Evolutionary conservation across 2,113 vertebrate genomes (phyloP).

Genomic region (Heterotis niloticus): DNA sequence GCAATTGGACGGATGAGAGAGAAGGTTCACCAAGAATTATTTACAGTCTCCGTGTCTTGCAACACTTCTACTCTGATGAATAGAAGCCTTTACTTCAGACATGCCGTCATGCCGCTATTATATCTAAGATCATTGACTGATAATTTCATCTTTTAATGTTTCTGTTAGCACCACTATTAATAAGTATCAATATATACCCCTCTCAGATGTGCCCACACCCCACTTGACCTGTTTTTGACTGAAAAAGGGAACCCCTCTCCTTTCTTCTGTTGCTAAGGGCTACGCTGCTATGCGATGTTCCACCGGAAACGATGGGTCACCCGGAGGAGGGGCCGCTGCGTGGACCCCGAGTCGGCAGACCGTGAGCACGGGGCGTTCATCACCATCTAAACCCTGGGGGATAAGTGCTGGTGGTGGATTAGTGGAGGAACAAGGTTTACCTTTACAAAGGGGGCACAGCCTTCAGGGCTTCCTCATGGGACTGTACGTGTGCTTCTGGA

Average conservation of each 20-base stretch:
- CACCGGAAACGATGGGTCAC: constrained; percentile 76
- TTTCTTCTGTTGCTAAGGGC: constrained; percentile 52
- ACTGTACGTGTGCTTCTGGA: background rate
- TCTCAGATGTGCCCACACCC: too few relatives aligned
- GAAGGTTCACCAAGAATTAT: too few relatives aligned
- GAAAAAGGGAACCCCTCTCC: background rate
- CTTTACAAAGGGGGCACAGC: background rate
- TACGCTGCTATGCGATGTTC: constrained; percentile 78
- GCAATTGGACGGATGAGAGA: too few relatives aligned
- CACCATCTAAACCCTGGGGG: constrained; percentile 56
- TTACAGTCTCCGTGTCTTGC: too few relatives aligned
- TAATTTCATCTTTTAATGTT: too few relatives aligned
- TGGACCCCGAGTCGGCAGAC: constrained; percentile 66
- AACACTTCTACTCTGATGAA: too few relatives aligned
- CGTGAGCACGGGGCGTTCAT: constrained; percentile 73
- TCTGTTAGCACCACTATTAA: too few relatives aligned
- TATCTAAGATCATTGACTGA: too few relatives aligned
- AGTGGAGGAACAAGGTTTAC: background rate
- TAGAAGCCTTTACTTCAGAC: too few relatives aligned
- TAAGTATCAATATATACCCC: too few relatives aligned
- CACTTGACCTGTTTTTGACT: too few relatives aligned
- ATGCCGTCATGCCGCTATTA: too few relatives aligned
- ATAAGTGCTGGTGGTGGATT: background rate
- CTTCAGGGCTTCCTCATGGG: background rate
- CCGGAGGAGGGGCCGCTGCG: constrained; percentile 73